Evolutionary conservation across 2,888 invertebrate species (phyloP).

Genomic region (Tridacna gigas): DNA sequence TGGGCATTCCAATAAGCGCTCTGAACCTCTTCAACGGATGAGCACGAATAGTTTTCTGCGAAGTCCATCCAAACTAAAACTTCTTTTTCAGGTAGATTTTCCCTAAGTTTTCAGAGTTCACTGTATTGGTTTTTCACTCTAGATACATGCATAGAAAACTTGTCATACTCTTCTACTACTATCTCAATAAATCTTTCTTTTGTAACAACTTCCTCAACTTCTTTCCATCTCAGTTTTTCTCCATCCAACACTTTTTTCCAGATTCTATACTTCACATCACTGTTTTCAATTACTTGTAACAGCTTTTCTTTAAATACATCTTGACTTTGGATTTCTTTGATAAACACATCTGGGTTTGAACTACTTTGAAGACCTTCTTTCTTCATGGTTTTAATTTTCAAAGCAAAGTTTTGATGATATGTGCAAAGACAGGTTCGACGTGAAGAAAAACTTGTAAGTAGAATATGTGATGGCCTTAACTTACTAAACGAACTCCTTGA

Average conservation of each 20-base stretch:
- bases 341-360: not conserved
- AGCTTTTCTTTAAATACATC: not conserved
- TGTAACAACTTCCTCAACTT: constrained; percentile 12
- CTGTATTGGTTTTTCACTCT: constrained; percentile 27
- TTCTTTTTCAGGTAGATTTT: constrained; percentile 25
- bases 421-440: constrained; percentile 38
- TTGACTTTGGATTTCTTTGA: not conserved
- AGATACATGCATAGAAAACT: constrained; percentile 10
- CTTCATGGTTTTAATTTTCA: constrained; percentile 39
- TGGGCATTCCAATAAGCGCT: constrained; percentile 29
- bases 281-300: not conserved
- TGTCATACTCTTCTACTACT: not conserved
- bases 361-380: not conserved
- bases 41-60: constrained; percentile 27
- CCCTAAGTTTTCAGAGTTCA: constrained; percentile 14
- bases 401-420: constrained; percentile 44
- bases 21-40: constrained; percentile 27
- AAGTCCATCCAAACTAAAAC: constrained; percentile 29
- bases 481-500: constrained; percentile 15
- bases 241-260: constrained; percentile 39
- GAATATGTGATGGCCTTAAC: constrained; percentile 28
- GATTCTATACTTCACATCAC: not conserved
- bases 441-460: constrained; percentile 22
- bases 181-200: constrained; percentile 25
- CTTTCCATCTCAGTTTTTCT: constrained; percentile 28